Evolutionary conservation across 2,113 vertebrate genomes (phyloP).

Genomic region (Zingel zingel): DNA sequence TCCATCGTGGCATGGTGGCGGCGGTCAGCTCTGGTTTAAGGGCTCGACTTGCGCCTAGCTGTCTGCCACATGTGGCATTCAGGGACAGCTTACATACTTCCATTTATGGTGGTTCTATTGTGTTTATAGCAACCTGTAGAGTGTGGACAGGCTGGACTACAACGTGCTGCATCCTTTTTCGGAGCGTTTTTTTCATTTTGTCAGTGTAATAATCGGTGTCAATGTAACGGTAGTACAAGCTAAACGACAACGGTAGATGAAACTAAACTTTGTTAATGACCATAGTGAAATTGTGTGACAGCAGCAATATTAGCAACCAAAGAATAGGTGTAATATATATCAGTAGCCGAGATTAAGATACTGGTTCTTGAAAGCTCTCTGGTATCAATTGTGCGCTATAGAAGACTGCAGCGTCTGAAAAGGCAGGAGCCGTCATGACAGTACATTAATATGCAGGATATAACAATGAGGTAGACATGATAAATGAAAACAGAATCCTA

Average conservation of each 20-base stretch:
- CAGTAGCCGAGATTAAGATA: neutral
- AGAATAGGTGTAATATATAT: neutral
- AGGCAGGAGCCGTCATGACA: slow-evolving; percentile 15
- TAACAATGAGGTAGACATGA: slow-evolving; percentile 12
- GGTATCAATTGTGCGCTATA: neutral
- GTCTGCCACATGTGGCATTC: slow-evolving; percentile 33
- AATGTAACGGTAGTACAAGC: neutral
- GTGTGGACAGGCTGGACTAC: neutral
- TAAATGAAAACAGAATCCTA: neutral
- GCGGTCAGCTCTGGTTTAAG: slow-evolving; percentile 19
- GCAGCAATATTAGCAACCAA: neutral
- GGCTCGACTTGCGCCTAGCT: neutral
- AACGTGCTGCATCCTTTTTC: neutral
- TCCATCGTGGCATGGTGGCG: slow-evolving; percentile 43
- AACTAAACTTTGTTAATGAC: neutral
- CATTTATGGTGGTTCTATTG: slow-evolving; percentile 5
- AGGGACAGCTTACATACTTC: neutral
- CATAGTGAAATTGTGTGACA: neutral
- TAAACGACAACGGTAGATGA: neutral
- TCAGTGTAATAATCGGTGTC: too few relatives aligned
- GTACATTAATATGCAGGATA: slow-evolving; percentile 9
- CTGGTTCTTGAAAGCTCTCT: neutral
- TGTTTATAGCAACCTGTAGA: slow-evolving; percentile 63
- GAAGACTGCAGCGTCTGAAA: neutral
- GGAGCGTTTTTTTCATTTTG: neutral